These are phyloP conservation scores for Platerodrilus igneus DNA, from an alignment of 2,888 invertebrate species.

Conservation along the genomic window DNA sequence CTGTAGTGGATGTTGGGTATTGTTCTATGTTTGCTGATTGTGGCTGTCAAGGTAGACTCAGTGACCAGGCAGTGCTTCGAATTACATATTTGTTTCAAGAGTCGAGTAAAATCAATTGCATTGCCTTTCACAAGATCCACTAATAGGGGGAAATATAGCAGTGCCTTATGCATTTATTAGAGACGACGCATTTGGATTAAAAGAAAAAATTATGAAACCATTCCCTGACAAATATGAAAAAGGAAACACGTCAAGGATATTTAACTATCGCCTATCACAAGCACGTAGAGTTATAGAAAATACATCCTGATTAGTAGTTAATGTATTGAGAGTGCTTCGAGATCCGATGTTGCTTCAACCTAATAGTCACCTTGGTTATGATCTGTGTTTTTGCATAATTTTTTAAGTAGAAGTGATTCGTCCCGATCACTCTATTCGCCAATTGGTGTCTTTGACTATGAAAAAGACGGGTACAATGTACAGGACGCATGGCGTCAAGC, in stretches of 20 bases:
- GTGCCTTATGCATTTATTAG: constrained; percentile 25
- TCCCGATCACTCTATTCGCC: constrained; percentile 27
- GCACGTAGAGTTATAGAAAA: constrained; percentile 20
- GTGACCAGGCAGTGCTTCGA: constrained; percentile 35
- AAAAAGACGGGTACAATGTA: constrained; percentile 24
- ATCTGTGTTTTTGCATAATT: constrained; percentile 30
- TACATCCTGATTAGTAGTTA: constrained; percentile 19
- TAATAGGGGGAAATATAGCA: constrained; percentile 22
- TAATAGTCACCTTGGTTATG: constrained; percentile 26
- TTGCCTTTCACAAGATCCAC: constrained; percentile 21
- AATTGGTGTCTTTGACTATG: constrained; percentile 26
- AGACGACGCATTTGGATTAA: constrained; percentile 31
- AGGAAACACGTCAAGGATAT: constrained; percentile 30
- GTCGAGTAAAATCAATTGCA: constrained; percentile 4
- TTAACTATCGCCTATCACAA: constrained; percentile 32
- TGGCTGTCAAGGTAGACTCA: constrained; percentile 36
- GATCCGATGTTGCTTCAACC: constrained; percentile 30
- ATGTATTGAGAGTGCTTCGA: constrained; percentile 27
- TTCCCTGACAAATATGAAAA: constrained; percentile 29
- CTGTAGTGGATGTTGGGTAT: constrained; percentile 41
- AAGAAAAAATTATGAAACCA: constrained; percentile 34
- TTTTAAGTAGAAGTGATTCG: constrained; percentile 24
- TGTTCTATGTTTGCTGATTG: constrained; percentile 39
- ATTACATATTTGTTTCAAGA: constrained; percentile 13
- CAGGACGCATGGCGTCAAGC: constrained; percentile 29